Evolutionary conservation across 1,140 invertebrate genomes (phyloP).

Genomic region (Listronotus bonariensis): DNA sequence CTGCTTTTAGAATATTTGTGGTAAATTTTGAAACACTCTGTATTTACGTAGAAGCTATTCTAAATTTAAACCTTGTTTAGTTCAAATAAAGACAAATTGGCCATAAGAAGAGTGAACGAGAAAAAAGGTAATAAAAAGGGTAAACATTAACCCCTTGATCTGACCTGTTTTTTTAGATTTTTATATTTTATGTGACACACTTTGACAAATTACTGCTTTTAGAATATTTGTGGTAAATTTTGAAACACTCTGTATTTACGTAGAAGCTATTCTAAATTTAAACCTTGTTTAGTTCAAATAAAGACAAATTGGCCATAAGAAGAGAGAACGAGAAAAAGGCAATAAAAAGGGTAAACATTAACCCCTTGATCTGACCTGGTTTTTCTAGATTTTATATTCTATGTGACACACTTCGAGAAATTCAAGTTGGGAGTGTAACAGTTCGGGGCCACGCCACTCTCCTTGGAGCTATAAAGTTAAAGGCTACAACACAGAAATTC

Average conservation of each 20-base stretch:
- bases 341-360: slow-evolving; percentile 32
- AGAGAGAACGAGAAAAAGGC: slow-evolving; percentile 8
- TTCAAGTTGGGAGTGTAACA: neutral
- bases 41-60: too few species aligned
- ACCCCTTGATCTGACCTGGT: slow-evolving; percentile 26
- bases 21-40: too few species aligned
- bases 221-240: too few species aligned
- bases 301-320: neutral
- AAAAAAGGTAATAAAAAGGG: slow-evolving; percentile 14
- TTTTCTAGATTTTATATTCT: slow-evolving; percentile 28
- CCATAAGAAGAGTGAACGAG: too few species aligned
- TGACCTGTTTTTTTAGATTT: slow-evolving; percentile 27
- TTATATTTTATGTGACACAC: slow-evolving; percentile 24
- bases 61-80: too few species aligned
- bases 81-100: too few species aligned
- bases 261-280: neutral
- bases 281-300: neutral
- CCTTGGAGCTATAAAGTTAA: neutral
- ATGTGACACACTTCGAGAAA: slow-evolving; percentile 21
- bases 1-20: too few species aligned
- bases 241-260: too few species aligned
- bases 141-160: slow-evolving; percentile 31
- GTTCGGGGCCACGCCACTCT: neutral
- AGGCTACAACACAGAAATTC: neutral
- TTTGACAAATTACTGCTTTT: slow-evolving; percentile 11